Conservation (phyloP, 2,797 vertebrate genomes). For the Myiothlypis chrysogaster region DNA sequence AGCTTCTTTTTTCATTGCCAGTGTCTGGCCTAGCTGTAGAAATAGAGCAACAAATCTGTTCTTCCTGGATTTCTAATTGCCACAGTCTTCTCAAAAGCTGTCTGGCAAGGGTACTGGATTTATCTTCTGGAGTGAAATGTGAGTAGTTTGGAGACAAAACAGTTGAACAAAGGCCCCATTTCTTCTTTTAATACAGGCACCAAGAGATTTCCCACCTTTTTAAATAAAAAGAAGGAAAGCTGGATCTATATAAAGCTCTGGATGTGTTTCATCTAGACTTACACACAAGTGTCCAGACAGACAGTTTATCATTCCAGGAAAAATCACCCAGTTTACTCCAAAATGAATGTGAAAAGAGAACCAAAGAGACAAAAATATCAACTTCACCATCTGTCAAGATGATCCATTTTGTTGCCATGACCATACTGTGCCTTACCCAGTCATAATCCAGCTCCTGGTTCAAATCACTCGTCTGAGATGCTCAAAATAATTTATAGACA, state of each 20-base stretch:
- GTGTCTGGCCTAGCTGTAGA: not conserved
- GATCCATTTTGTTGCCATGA: not conserved
- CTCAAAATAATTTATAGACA: not conserved
- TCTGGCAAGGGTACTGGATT: slow-evolving; percentile 16
- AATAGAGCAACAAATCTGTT: slow-evolving; percentile 35
- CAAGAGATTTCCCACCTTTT: not conserved
- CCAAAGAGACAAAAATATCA: not conserved
- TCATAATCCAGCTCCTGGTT: not conserved
- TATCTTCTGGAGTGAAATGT: slow-evolving; percentile 21
- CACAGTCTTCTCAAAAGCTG: not conserved
- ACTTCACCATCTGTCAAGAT: not conserved
- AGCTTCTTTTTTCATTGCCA: slow-evolving; percentile 1
- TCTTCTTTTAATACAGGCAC: not conserved
- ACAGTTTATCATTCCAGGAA: not conserved
- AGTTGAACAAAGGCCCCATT: not conserved
- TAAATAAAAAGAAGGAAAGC: not conserved
- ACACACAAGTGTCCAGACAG: not conserved
- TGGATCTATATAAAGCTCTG: not conserved
- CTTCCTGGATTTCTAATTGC: slow-evolving; percentile 3
- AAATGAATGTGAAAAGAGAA: not conserved
- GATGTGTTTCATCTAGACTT: not conserved
- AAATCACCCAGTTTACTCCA: not conserved
- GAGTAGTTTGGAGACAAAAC: slow-evolving; percentile 35
- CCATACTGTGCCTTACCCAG: not conserved
- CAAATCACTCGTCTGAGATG: not conserved